A percentile compares a stretch with the other conserved stretches of the same genome.
These are phyloP conservation scores for Otolemur crassicaudatus DNA, from an alignment of 2,797 vertebrate species.

Conservation along the genomic window DNA sequence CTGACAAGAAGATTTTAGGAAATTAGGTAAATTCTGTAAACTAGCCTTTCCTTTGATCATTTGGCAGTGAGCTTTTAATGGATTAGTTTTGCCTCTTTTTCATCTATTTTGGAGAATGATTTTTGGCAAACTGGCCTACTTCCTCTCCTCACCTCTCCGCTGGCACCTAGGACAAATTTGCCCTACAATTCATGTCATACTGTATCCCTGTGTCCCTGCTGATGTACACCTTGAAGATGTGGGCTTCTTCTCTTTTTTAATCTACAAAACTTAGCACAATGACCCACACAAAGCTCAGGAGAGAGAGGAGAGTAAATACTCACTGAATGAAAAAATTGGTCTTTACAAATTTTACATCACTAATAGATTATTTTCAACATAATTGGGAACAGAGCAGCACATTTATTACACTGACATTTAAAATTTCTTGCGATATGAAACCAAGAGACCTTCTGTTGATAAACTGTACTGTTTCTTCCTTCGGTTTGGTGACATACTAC, in stretches of 20 bases:
- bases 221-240: not conserved
- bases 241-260: not conserved
- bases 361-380: not conserved
- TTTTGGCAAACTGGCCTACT: not conserved
- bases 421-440: not conserved
- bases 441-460: not conserved
- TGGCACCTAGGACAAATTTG: not conserved
- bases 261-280: not conserved
- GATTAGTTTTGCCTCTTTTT: too few relatives aligned
- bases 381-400: not conserved
- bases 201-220: not conserved
- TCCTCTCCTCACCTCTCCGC: not conserved
- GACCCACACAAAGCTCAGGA: not conserved
- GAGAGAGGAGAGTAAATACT: not conserved
- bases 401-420: not conserved
- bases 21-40: not conserved
- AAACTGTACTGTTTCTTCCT: not conserved
- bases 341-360: not conserved
- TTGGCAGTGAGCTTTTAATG: too few relatives aligned
- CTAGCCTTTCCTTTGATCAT: too few relatives aligned
- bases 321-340: not conserved
- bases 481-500: not conserved
- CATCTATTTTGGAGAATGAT: not conserved
- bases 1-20: not conserved
- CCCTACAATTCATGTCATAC: not conserved